phyloP scores from a whole-genome alignment of 2,888 invertebrate genomes.

The Frankliniella fusca region DNA sequence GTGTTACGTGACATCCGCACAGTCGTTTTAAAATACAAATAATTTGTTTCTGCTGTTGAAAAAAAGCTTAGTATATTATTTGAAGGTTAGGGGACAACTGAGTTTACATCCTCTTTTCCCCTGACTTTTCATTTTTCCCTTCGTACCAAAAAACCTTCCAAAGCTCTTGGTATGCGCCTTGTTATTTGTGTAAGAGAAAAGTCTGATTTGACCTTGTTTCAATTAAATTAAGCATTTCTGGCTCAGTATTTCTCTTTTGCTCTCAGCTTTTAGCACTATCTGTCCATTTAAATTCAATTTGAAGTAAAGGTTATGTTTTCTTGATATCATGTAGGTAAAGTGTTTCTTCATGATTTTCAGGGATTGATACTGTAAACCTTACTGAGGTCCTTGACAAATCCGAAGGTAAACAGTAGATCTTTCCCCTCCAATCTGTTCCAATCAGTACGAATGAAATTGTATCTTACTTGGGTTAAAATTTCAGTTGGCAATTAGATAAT shows the following conservation, averaged over 20 bases:
- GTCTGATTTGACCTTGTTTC: too few species aligned
- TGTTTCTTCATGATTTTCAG: neutral
- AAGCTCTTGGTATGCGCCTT: too few species aligned
- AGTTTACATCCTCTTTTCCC: neutral
- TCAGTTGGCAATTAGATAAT: too few species aligned
- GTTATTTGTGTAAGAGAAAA: too few species aligned
- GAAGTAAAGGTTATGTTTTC: conserved; percentile 3
- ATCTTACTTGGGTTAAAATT: too few species aligned
- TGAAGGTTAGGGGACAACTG: neutral
- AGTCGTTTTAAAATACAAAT: neutral
- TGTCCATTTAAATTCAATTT: neutral
- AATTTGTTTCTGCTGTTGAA: neutral
- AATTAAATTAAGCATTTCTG: too few species aligned
- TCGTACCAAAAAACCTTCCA: neutral
- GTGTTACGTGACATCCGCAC: neutral
- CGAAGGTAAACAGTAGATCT: neutral
- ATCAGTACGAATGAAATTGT: too few species aligned
- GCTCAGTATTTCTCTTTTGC: too few species aligned
- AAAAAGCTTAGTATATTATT: neutral
- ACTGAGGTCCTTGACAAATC: neutral
- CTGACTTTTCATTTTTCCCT: neutral
- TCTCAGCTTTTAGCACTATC: too few species aligned
- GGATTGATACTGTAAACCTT: neutral
- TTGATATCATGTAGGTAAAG: neutral
- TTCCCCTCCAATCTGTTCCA: too few species aligned